Conservation (phyloP, 2,888 invertebrate species). For the Ypsolopha sequella region DNA sequence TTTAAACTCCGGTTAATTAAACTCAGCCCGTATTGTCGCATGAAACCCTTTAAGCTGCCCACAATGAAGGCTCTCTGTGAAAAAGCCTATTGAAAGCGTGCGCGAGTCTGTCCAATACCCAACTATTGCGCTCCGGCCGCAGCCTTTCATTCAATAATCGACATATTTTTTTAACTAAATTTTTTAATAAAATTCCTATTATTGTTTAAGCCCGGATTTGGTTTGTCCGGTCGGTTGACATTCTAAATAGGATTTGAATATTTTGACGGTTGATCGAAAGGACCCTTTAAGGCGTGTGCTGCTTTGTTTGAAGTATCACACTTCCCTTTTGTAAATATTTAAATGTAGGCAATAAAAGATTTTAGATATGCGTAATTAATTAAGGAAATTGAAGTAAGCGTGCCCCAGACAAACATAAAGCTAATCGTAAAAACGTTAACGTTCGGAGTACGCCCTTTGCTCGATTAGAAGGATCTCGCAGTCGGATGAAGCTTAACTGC, state of each 20-base stretch:
- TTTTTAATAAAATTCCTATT: constrained; percentile 10
- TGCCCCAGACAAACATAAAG: constrained; percentile 2
- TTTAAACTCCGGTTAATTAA: constrained; percentile 67
- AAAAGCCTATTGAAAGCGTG: constrained; percentile 45
- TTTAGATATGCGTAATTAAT: constrained; percentile 2
- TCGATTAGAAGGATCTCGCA: constrained; percentile 2
- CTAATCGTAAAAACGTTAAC: constrained; percentile 5
- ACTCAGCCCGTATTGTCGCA: constrained; percentile 56
- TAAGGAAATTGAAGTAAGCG: constrained; percentile 1
- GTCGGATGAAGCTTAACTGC: constrained; percentile 5
- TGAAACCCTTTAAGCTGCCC: constrained; percentile 53
- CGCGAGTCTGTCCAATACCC: constrained; percentile 2
- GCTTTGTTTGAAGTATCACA: neutral
- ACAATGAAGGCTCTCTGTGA: constrained; percentile 48
- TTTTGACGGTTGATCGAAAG: neutral
- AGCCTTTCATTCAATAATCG: constrained; percentile 23
- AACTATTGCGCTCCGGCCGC: neutral
- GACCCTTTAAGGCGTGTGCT: neutral
- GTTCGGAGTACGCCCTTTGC: neutral
- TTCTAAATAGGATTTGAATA: constrained; percentile 19
- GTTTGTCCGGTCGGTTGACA: constrained; percentile 21
- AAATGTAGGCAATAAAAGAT: neutral
- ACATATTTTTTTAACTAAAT: constrained; percentile 16
- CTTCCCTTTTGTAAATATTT: neutral
- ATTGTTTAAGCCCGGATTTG: constrained; percentile 13